Evolutionary conservation across 1,140 invertebrate species (phyloP).

Genomic region (Dryas iulia): DNA sequence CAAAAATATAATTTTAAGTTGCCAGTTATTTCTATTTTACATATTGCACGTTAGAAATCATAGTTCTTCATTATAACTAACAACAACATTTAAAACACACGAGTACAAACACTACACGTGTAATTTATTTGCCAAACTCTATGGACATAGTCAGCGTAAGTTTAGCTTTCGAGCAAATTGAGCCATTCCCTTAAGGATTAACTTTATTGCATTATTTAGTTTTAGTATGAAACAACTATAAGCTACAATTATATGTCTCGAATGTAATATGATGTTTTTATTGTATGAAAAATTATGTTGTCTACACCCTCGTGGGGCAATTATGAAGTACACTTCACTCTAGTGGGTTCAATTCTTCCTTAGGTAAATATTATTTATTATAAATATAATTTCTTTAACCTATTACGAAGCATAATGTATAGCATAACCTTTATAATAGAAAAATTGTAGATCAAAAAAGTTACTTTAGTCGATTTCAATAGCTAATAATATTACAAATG

Average conservation of each 20-base stretch:
- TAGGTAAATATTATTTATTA: too few relatives aligned
- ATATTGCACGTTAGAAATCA: background rate
- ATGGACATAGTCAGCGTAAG: background rate
- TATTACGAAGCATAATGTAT: too few relatives aligned
- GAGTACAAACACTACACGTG: background rate
- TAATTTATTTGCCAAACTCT: constrained; percentile 2
- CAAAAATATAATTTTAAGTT: background rate
- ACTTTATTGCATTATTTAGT: constrained; percentile 4
- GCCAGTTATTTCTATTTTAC: background rate
- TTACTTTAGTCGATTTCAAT: too few relatives aligned
- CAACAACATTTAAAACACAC: background rate
- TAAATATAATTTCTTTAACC: too few relatives aligned
- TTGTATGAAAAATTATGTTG: too few relatives aligned
- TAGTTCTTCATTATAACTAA: background rate
- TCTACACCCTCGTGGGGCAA: too few relatives aligned
- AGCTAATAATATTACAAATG: too few relatives aligned
- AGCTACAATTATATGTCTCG: background rate
- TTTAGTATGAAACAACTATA: background rate
- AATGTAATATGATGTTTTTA: background rate
- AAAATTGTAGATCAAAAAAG: too few relatives aligned
- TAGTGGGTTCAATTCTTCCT: too few relatives aligned
- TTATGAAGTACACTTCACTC: too few relatives aligned
- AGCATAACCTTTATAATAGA: too few relatives aligned
- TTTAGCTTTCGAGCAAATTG: constrained; percentile 2
- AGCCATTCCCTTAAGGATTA: background rate